Evolutionary conservation across 2,888 invertebrate genomes (phyloP).

Genomic region (Meganola albula): DNA sequence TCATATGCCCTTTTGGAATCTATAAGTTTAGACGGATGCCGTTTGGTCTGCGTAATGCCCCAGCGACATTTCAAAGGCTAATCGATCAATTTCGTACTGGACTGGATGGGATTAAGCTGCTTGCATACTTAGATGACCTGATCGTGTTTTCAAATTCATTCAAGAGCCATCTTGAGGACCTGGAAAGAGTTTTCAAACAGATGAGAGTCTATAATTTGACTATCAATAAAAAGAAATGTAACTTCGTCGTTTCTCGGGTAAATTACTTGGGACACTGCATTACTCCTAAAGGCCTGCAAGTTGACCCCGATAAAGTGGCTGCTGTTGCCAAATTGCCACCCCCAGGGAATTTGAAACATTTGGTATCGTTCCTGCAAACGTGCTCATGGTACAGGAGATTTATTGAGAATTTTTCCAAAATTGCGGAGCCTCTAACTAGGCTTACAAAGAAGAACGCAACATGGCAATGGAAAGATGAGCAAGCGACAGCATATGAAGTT

Average conservation of each 20-base stretch:
- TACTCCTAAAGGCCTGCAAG: conserved; percentile 13
- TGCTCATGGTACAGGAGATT: conserved; percentile 23
- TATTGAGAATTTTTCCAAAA: conserved; percentile 21
- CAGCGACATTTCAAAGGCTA: conserved; percentile 33
- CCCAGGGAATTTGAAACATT: conserved; percentile 17
- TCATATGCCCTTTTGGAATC: not conserved
- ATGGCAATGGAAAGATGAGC: conserved; percentile 26
- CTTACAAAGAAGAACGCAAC: conserved; percentile 26
- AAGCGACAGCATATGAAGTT: conserved; percentile 19
- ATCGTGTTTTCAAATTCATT: conserved; percentile 25
- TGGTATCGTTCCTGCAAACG: conserved; percentile 26
- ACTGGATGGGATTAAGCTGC: conserved; percentile 10
- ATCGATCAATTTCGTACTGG: conserved; percentile 30
- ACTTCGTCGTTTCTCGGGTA: not conserved
- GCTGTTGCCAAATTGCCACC: conserved; percentile 17
- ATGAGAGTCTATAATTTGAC: not conserved
- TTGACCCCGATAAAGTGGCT: conserved; percentile 18
- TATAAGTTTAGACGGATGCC: conserved; percentile 36
- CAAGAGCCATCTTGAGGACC: conserved; percentile 21
- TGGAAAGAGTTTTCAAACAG: conserved; percentile 4
- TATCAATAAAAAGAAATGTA: conserved; percentile 1
- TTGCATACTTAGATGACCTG: conserved; percentile 33
- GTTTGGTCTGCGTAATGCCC: conserved; percentile 19
- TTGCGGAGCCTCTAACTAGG: conserved; percentile 22
- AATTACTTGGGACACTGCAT: conserved; percentile 1